Evolutionary conservation across 2,888 invertebrate genomes (phyloP).

Genomic region (Tipula helvola): DNA sequence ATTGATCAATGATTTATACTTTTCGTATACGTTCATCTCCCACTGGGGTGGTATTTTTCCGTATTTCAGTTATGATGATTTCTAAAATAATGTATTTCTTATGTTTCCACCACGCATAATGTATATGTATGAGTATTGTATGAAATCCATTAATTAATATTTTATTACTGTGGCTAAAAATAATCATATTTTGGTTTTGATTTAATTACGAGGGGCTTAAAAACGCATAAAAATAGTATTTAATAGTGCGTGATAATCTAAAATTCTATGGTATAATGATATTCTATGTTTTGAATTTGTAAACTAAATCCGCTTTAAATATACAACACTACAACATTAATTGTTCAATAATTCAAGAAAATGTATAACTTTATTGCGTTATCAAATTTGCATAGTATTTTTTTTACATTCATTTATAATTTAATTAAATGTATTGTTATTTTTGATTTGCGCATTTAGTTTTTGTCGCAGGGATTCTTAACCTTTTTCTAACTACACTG

Average conservation of each 20-base stretch:
- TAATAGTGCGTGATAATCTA: neutral
- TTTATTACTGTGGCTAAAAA: neutral
- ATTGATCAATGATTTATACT: neutral
- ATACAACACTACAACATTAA: neutral
- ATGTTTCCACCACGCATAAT: neutral
- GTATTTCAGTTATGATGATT: neutral
- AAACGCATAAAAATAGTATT: neutral
- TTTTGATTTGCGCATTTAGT: neutral
- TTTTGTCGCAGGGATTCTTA: neutral
- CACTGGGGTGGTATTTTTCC: neutral
- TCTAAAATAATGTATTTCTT: neutral
- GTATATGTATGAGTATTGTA: neutral
- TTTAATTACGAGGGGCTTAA: neutral
- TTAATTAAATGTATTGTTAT: neutral
- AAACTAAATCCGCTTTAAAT: neutral
- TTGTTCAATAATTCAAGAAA: neutral
- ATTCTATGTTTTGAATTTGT: neutral
- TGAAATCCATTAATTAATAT: neutral
- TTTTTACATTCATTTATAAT: neutral
- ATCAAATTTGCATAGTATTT: neutral
- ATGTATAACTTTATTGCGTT: neutral
- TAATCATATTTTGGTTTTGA: neutral
- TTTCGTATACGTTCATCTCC: neutral
- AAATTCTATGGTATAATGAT: neutral
- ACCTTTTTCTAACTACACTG: neutral